phyloP scores from a whole-genome alignment of 1,140 invertebrate species.

The Stegodyphus dumicola region DNA sequence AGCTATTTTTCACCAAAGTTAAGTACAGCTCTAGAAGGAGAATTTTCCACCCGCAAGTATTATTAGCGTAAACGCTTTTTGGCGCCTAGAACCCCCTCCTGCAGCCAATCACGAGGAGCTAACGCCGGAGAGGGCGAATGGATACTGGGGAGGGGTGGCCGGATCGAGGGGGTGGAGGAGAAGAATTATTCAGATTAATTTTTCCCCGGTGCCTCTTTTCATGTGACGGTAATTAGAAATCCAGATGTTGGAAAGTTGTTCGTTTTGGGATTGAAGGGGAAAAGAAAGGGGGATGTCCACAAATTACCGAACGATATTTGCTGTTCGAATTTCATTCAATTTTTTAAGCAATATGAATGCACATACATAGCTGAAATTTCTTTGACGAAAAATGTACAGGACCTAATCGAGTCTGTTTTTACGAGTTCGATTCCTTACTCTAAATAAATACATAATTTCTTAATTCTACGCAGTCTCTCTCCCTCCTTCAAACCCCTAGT shows the following conservation, averaged over 20 bases:
- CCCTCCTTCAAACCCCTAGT: no score
- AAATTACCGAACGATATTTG: no score
- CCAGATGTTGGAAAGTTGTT: constrained; percentile 36
- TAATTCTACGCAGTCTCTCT: no score
- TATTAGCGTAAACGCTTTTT: constrained; percentile 47
- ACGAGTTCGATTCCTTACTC: no score
- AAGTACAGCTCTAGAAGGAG: background rate
- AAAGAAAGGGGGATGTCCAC: background rate
- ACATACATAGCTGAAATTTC: no score
- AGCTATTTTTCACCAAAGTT: constrained; percentile 42
- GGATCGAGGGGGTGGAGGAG: constrained; percentile 5
- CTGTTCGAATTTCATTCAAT: no score
- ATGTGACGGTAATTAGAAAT: constrained; percentile 54
- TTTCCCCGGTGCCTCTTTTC: constrained; percentile 38
- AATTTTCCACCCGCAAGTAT: constrained; percentile 36
- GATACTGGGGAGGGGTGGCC: background rate
- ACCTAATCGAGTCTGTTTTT: no score
- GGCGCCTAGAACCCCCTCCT: constrained; percentile 20
- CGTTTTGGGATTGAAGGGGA: background rate
- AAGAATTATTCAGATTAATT: constrained; percentile 50
- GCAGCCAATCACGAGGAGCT: constrained; percentile 34
- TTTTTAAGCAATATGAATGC: no score
- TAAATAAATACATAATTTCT: no score
- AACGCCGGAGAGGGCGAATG: background rate
- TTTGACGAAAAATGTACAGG: no score